Percentiles rank a stretch among this genome's conserved stretches.
Evolutionary conservation across 2,113 vertebrate genomes (phyloP).

Genomic region (Nasalis larvatus): DNA sequence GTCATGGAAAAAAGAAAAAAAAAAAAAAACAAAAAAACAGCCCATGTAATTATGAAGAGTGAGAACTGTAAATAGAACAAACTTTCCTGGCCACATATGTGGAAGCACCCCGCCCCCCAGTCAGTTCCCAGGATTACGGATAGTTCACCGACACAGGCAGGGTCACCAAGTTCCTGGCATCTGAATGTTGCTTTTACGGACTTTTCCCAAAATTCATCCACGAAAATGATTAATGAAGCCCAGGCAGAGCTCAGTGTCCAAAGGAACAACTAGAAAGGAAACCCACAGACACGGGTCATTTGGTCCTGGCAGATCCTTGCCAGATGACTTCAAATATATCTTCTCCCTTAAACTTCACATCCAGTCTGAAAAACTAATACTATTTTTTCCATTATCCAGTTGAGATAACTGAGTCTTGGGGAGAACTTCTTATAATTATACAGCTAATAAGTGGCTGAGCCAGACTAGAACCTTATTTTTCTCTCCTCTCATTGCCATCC

Average conservation of each 20-base stretch:
- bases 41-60: background rate
- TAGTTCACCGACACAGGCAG: background rate
- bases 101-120: background rate
- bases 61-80: background rate
- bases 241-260: background rate
- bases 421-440: background rate
- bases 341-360: background rate
- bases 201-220: conserved; percentile 12
- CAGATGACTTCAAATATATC: background rate
- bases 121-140: background rate
- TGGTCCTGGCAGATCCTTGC: background rate
- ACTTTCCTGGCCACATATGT: background rate
- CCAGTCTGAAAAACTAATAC: background rate
- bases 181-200: background rate
- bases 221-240: background rate
- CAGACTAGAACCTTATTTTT: accelerated
- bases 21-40: too few relatives aligned
- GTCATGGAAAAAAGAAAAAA: background rate
- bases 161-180: conserved; percentile 16
- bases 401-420: background rate
- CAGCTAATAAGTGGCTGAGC: background rate
- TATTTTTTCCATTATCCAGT: background rate
- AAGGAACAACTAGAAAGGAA: background rate
- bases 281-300: accelerated
- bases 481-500: background rate